phyloP scores from a whole-genome alignment of 2,113 vertebrate species.

The Phasianus colchicus region DNA sequence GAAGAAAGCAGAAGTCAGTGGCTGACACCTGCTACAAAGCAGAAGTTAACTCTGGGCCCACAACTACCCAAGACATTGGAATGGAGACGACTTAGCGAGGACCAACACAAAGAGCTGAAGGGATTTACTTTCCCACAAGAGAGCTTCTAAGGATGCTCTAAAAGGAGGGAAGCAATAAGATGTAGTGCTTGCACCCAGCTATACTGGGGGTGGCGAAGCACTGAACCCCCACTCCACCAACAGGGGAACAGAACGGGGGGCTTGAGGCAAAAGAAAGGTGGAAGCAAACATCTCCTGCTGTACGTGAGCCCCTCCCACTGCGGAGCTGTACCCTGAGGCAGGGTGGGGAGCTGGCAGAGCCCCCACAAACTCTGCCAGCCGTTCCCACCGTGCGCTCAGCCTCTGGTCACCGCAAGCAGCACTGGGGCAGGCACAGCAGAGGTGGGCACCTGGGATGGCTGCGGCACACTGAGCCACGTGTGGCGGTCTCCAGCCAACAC shows the following conservation, averaged over 20 bases:
- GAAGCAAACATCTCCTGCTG: conserved; percentile 2
- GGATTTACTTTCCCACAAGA: conserved; percentile 54
- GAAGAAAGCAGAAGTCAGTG: conserved; percentile 26
- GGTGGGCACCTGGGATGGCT: background rate
- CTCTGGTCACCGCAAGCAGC: background rate
- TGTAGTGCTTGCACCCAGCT: conserved; percentile 41
- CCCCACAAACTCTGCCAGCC: background rate
- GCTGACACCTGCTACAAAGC: conserved; percentile 36
- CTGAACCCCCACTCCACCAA: conserved; percentile 48
- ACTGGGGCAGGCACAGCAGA: rapidly evolving
- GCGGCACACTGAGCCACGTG: background rate
- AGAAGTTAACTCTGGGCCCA: conserved; percentile 47
- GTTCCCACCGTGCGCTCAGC: conserved; percentile 1
- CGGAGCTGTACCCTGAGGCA: background rate
- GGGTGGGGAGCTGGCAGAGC: background rate
- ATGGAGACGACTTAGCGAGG: conserved; percentile 27
- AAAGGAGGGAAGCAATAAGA: conserved; percentile 26
- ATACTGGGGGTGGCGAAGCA: background rate
- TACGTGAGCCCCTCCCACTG: background rate
- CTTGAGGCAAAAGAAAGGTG: conserved; percentile 19
- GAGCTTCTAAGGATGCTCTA: conserved; percentile 42
- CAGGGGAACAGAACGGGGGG: background rate
- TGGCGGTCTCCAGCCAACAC: rapidly evolving
- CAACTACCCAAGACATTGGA: background rate
- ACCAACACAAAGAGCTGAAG: conserved; percentile 57